Conservation (phyloP, 1,140 invertebrate genomes). For the Drosophila willistoni region DNA sequence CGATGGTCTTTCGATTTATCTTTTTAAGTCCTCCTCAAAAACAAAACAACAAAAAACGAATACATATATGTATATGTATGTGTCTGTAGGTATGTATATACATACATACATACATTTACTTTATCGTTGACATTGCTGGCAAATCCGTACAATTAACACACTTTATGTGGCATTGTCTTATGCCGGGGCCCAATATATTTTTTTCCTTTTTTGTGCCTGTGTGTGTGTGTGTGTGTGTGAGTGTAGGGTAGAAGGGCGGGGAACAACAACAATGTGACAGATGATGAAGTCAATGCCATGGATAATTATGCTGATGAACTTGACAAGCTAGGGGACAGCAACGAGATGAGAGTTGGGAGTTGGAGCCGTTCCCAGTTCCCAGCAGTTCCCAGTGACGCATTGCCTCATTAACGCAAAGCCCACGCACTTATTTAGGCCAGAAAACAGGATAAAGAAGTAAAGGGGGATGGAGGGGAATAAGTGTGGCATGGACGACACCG, state of each 20-base stretch:
- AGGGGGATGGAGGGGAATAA: not conserved
- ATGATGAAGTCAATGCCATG: slow-evolving; percentile 77
- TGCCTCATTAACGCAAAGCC: slow-evolving; percentile 77
- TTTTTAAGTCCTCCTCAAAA: slow-evolving; percentile 61
- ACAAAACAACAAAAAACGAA: not conserved
- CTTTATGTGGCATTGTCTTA: slow-evolving; percentile 66
- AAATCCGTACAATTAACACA: slow-evolving; percentile 78
- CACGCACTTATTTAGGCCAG: slow-evolving; percentile 53
- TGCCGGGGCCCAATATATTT: not conserved
- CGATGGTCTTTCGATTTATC: slow-evolving; percentile 66
- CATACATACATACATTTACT: slow-evolving; percentile 45
- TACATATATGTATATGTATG: slow-evolving; percentile 35
- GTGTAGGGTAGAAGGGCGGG: not conserved
- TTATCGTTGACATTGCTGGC: slow-evolving; percentile 39
- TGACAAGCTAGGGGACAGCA: slow-evolving; percentile 36
- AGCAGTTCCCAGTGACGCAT: slow-evolving; percentile 65
- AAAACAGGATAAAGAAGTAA: not conserved
- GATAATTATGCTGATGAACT: slow-evolving; percentile 78
- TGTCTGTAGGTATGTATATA: not conserved
- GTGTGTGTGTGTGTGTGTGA: not conserved
- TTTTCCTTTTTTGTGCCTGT: slow-evolving; percentile 19
- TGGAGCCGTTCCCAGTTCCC: slow-evolving; percentile 39
- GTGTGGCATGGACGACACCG: not conserved
- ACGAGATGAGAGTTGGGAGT: not conserved
- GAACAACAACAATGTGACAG: slow-evolving; percentile 55